phyloP scores from a whole-genome alignment of 2,113 vertebrate species.

The Syngnathus typhle region DNA sequence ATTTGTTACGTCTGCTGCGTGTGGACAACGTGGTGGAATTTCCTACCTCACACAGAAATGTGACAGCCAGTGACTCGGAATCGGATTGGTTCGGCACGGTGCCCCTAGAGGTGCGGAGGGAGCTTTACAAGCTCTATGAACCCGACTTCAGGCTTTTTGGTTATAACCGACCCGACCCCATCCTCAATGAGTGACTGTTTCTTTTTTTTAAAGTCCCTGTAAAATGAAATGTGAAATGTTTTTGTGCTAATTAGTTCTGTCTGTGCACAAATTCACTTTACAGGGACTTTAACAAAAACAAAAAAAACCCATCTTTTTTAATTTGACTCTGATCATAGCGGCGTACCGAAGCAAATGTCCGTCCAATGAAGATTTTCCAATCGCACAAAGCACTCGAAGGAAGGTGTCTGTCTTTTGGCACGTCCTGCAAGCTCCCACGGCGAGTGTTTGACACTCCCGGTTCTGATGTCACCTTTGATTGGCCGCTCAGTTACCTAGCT shows the following conservation, averaged over 20 bases:
- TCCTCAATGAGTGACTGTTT: constrained; percentile 78
- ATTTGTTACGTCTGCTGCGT: constrained; percentile 82
- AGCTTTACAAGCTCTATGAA: constrained; percentile 91
- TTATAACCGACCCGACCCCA: constrained; percentile 84
- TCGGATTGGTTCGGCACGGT: constrained; percentile 86
- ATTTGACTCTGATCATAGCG: not conserved
- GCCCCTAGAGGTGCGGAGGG: constrained; percentile 76
- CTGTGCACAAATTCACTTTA: not conserved
- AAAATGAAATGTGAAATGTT: not conserved
- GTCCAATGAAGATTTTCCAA: not conserved
- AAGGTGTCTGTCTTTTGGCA: constrained; percentile 1
- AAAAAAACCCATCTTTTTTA: not conserved
- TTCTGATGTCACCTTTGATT: constrained; percentile 29
- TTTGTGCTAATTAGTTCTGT: too few species aligned
- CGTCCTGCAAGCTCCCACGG: not conserved
- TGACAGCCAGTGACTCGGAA: constrained; percentile 88
- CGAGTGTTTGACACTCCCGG: constrained; percentile 3
- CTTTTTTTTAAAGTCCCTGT: not conserved
- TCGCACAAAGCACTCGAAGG: constrained; percentile 26
- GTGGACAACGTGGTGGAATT: constrained; percentile 87
- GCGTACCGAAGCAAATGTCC: too few species aligned
- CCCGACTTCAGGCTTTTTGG: constrained; percentile 94
- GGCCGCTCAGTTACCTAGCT: constrained; percentile 7
- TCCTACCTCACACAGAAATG: constrained; percentile 82
- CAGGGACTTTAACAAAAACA: not conserved